Evolutionary conservation across 2,888 invertebrate species (phyloP).

Genomic region (Morinoia aosen): DNA sequence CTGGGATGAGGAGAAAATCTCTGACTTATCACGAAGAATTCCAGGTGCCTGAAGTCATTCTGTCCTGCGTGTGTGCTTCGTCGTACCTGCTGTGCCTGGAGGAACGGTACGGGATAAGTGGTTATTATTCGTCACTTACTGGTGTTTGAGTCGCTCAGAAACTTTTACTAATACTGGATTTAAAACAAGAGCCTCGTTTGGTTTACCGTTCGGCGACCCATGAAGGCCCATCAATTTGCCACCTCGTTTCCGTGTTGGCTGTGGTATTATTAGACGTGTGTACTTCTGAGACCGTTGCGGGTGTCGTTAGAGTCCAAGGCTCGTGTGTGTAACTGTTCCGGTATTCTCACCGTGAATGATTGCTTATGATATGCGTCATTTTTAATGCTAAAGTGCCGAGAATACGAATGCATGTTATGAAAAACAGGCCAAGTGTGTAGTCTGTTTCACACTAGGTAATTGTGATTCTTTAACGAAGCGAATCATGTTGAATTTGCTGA

Average conservation of each 20-base stretch:
- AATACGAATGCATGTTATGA: neutral
- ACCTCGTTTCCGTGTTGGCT: neutral
- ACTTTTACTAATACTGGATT: neutral
- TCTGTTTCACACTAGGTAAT: neutral
- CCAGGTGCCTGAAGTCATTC: slow-evolving; percentile 25
- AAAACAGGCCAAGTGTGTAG: neutral
- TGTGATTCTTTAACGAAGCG: neutral
- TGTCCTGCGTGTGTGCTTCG: slow-evolving; percentile 14
- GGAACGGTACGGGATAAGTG: neutral
- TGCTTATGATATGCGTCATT: neutral
- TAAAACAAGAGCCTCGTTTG: neutral
- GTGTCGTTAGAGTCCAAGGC: neutral
- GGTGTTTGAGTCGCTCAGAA: neutral
- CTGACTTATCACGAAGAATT: slow-evolving; percentile 10
- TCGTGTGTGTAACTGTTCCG: neutral
- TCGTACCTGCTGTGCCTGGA: neutral
- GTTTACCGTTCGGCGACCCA: neutral
- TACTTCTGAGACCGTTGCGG: neutral
- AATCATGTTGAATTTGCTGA: neutral
- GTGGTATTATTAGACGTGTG: neutral
- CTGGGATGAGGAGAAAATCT: neutral
- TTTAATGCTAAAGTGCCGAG: neutral
- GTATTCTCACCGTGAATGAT: neutral
- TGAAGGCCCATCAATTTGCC: neutral
- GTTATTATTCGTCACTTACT: neutral